Percentiles rank a stretch among this genome's conserved stretches.
These are phyloP conservation scores for Stenichneumon culpator DNA, from an alignment of 2,888 invertebrate genomes.

Conservation along the genomic window DNA sequence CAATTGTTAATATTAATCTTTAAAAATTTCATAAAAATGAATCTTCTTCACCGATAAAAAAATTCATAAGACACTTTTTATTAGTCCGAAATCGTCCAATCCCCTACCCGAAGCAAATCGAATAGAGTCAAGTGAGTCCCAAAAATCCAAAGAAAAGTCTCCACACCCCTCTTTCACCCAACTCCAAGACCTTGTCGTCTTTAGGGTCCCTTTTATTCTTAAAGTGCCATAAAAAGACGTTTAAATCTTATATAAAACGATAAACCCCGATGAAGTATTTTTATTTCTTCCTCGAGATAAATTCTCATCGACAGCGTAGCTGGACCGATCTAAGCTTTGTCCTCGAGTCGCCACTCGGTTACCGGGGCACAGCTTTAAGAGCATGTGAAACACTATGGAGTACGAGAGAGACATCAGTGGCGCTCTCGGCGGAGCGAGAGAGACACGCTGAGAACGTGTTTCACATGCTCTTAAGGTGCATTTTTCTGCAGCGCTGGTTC, in stretches of 20 bases:
- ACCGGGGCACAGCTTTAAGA: neutral
- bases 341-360: conserved; percentile 11
- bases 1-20: too few species aligned
- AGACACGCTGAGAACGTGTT: too few species aligned
- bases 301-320: neutral
- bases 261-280: conserved; percentile 11
- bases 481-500: conserved; percentile 33
- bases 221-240: conserved; percentile 1
- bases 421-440: too few species aligned
- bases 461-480: conserved; percentile 17
- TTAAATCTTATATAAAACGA: conserved; percentile 2
- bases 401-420: too few species aligned
- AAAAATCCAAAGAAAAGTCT: neutral
- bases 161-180: neutral
- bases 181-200: neutral
- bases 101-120: neutral
- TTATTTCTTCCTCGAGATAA: conserved; percentile 34
- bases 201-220: neutral
- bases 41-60: too few species aligned
- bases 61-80: too few species aligned
- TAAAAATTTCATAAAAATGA: too few species aligned
- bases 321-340: conserved; percentile 22
- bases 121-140: neutral
- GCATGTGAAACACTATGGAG: too few species aligned
- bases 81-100: too few species aligned